Conservation (phyloP, 1,140 invertebrate genomes). For the Pseudobourletiella spinata region DNA sequence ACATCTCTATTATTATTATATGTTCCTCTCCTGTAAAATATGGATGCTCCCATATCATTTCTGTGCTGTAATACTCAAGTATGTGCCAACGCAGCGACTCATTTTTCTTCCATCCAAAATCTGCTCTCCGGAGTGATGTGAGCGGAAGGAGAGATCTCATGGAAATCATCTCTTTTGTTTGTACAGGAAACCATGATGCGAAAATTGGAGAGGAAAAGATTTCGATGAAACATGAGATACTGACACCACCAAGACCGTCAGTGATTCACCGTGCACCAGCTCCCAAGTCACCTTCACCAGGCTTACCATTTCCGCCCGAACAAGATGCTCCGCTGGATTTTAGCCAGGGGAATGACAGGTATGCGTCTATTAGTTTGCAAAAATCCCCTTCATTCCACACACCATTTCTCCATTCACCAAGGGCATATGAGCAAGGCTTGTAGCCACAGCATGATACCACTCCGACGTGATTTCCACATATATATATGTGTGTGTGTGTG, state of each 20-base stretch:
- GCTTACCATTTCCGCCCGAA: slow-evolving; percentile 34
- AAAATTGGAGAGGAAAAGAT: slow-evolving; percentile 1
- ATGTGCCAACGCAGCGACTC: too few relatives aligned
- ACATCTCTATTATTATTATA: too few relatives aligned
- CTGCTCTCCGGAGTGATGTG: too few relatives aligned
- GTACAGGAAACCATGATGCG: slow-evolving; percentile 1
- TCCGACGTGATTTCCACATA: too few relatives aligned
- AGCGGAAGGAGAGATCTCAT: not conserved
- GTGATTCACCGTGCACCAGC: slow-evolving; percentile 35
- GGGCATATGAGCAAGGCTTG: too few relatives aligned
- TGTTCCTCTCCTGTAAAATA: too few relatives aligned
- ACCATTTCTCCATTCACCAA: too few relatives aligned
- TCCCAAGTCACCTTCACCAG: slow-evolving; percentile 32
- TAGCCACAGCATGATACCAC: too few relatives aligned
- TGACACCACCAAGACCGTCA: slow-evolving; percentile 30
- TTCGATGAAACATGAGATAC: slow-evolving; percentile 23
- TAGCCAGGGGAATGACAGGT: slow-evolving; percentile 35
- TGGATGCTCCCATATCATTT: too few relatives aligned
- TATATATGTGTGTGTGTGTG: not conserved
- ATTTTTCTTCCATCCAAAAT: too few relatives aligned
- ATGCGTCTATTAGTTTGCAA: not conserved
- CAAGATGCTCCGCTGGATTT: slow-evolving; percentile 36
- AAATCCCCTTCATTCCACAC: too few relatives aligned
- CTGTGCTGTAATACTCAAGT: too few relatives aligned
- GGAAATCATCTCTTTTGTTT: not conserved